Percentiles rank a stretch among this genome's conserved stretches.
Conservation (phyloP, 1,140 invertebrate species). For the Meloidogyne exigua region DNA sequence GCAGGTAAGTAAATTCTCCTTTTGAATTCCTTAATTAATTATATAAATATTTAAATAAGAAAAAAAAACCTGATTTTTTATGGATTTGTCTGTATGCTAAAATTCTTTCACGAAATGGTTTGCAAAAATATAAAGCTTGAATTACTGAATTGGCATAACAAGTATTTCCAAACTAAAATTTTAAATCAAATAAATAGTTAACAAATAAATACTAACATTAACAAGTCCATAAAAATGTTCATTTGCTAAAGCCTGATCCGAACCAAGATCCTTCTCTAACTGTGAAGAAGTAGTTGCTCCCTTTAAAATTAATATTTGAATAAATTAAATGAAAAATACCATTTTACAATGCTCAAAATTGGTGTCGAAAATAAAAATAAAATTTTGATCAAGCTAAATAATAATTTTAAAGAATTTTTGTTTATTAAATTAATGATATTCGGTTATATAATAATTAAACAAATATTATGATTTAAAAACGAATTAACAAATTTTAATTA, state of each 20-base stretch:
- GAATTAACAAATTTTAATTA: too few species aligned
- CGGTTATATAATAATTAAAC: too few species aligned
- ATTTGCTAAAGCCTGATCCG: constrained; percentile 50
- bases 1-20: constrained; percentile 94
- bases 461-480: too few species aligned
- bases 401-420: too few species aligned
- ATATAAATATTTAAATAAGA: constrained; percentile 18
- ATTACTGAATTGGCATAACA: constrained; percentile 99
- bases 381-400: too few species aligned
- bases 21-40: constrained; percentile 78
- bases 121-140: constrained; percentile 98
- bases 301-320: constrained; percentile 30
- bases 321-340: neutral
- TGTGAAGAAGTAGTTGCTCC: constrained; percentile 58
- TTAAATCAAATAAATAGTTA: constrained; percentile 19
- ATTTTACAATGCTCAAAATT: neutral
- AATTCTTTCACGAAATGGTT: constrained; percentile 96
- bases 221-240: constrained; percentile 62
- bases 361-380: too few species aligned
- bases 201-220: constrained; percentile 50
- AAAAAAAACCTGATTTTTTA: constrained; percentile 53
- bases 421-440: too few species aligned
- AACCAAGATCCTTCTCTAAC: constrained; percentile 55
- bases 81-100: constrained; percentile 80
- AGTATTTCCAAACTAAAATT: constrained; percentile 94